Conservation (phyloP, 2,888 invertebrate species). For the Drosophila robusta region DNA sequence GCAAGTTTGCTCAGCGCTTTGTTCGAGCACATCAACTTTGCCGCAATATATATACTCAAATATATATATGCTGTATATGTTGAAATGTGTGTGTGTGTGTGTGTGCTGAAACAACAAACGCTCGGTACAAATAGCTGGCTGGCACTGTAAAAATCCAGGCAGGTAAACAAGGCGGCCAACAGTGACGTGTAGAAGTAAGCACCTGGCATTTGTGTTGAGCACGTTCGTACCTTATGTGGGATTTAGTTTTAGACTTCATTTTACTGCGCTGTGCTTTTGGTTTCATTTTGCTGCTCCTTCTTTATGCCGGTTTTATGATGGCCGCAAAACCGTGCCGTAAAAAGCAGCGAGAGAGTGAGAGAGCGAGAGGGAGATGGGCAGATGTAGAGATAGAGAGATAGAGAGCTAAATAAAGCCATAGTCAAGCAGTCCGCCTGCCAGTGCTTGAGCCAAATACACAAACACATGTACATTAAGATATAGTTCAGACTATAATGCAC, state of each 20-base stretch:
- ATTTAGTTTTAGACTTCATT: conserved; percentile 80
- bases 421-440: conserved; percentile 54
- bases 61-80: conserved; percentile 16
- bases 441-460: conserved; percentile 44
- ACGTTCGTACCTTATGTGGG: conserved; percentile 81
- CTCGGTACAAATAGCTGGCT: conserved; percentile 62
- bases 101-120: conserved; percentile 41
- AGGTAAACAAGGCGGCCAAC: conserved; percentile 57
- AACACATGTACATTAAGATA: conserved; percentile 15
- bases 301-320: conserved; percentile 75
- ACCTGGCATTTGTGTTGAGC: conserved; percentile 80
- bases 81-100: conserved; percentile 30
- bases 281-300: conserved; percentile 63
- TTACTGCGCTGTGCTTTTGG: conserved; percentile 77
- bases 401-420: conserved; percentile 70
- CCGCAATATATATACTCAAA: conserved; percentile 22
- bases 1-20: conserved; percentile 64
- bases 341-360: conserved; percentile 25
- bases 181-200: conserved; percentile 61
- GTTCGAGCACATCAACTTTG: conserved; percentile 54
- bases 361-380: too few species aligned
- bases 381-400: conserved; percentile 15
- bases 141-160: conserved; percentile 68
- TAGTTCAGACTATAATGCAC: conserved; percentile 22
- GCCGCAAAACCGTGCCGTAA: conserved; percentile 64